phyloP scores from a whole-genome alignment of 2,888 invertebrate species.

The Trichopoda pennipes region DNA sequence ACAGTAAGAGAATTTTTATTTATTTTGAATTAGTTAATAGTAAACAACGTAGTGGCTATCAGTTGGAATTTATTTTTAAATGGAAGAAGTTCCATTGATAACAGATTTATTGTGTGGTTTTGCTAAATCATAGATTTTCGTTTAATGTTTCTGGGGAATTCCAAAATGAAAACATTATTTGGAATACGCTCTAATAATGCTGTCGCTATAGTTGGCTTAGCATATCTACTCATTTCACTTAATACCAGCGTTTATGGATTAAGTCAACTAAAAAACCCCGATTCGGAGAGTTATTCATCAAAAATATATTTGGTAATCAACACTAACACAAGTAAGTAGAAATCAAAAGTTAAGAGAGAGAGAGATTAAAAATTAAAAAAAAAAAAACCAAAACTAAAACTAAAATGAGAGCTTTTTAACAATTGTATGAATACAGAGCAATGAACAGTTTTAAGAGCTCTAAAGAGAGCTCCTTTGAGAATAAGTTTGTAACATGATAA shows the following conservation, averaged over 20 bases:
- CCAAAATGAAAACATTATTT: slow-evolving; percentile 42
- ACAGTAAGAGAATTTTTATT: background rate
- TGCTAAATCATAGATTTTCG: too few species aligned
- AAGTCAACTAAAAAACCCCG: background rate
- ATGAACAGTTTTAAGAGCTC: too few species aligned
- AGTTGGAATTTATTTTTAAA: slow-evolving; percentile 11
- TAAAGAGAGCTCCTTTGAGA: too few species aligned
- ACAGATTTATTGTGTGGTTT: background rate
- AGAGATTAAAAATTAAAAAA: too few species aligned
- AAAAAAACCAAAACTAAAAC: too few species aligned
- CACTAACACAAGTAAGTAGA: slow-evolving; percentile 29
- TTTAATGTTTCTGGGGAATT: background rate
- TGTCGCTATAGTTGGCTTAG: background rate
- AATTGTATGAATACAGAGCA: too few species aligned
- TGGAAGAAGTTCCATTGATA: background rate
- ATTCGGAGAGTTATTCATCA: background rate
- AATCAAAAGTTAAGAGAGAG: too few species aligned
- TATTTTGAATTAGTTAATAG: background rate
- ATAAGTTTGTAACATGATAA: too few species aligned
- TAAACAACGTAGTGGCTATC: background rate
- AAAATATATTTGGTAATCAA: slow-evolving; percentile 12
- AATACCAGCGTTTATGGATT: slow-evolving; percentile 28
- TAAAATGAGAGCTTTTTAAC: too few species aligned
- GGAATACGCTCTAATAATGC: slow-evolving; percentile 28
- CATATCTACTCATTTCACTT: slow-evolving; percentile 37